These are phyloP conservation scores for Tangara arthus DNA, from an alignment of 2,797 vertebrate species.

Conservation along the genomic window DNA sequence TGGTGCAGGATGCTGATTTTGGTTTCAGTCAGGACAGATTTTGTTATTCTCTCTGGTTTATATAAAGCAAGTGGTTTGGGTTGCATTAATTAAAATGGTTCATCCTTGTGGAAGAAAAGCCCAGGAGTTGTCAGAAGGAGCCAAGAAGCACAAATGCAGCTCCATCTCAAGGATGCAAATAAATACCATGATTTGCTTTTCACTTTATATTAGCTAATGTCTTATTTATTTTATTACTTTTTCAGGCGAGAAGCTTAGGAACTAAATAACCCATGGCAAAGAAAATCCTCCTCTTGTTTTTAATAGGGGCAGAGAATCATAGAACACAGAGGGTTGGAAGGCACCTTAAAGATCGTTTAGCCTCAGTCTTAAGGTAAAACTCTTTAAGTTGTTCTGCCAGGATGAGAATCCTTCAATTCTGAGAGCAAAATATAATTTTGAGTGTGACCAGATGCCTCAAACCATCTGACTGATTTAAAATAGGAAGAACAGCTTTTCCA, in stretches of 20 bases:
- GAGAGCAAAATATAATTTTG: neutral
- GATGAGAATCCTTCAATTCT: neutral
- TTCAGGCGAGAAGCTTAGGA: neutral
- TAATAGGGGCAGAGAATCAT: neutral
- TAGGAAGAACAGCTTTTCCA: neutral
- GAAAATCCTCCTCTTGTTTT: neutral
- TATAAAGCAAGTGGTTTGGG: neutral
- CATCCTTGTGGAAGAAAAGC: neutral
- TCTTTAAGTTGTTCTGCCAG: neutral
- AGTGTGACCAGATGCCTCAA: neutral
- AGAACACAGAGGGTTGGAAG: neutral
- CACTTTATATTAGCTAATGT: neutral
- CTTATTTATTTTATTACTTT: neutral
- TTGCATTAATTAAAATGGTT: neutral
- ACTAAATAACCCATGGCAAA: neutral
- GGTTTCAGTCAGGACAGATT: neutral
- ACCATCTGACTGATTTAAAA: slow-evolving; percentile 2
- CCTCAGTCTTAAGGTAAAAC: neutral
- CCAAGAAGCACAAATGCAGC: accelerated
- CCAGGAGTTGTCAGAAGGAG: neutral
- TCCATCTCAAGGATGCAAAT: neutral
- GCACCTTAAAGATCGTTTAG: neutral
- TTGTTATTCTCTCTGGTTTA: neutral
- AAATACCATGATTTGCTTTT: neutral
- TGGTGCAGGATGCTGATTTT: neutral